Conservation (phyloP, 2,113 vertebrate genomes). For the Papio anubis region DNA sequence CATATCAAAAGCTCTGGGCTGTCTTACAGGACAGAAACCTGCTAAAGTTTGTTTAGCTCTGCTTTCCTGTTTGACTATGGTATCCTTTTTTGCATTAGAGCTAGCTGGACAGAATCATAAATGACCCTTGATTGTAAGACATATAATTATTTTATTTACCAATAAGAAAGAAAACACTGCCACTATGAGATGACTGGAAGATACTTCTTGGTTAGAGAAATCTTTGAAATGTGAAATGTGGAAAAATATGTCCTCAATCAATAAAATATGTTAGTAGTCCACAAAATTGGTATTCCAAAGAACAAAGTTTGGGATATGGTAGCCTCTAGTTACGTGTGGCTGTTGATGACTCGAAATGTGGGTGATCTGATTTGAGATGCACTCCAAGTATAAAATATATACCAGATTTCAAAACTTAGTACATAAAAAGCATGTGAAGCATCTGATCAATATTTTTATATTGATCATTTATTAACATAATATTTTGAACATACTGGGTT, state of each 20-base stretch:
- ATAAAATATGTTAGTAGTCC: neutral
- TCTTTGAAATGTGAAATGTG: conserved; percentile 38
- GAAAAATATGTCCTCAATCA: neutral
- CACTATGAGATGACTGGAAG: conserved; percentile 9
- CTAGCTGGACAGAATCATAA: neutral
- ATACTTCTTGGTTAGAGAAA: neutral
- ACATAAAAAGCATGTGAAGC: neutral
- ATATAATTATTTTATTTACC: neutral
- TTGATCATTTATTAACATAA: neutral
- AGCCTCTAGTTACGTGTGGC: neutral
- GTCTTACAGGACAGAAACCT: neutral
- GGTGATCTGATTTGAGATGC: neutral
- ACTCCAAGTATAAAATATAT: neutral
- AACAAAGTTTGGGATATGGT: neutral
- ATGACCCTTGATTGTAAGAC: neutral
- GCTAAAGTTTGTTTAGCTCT: neutral
- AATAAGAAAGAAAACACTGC: neutral
- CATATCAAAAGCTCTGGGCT: neutral
- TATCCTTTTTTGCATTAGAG: neutral
- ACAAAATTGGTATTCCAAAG: neutral
- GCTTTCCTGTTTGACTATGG: neutral
- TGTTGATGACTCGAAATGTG: neutral
- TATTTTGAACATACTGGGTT: neutral
- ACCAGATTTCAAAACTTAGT: neutral
- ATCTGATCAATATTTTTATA: conserved; percentile 2